These are phyloP conservation scores for Micoletzkya japonica DNA, from an alignment of 2,888 invertebrate genomes.

Conservation along the genomic window DNA sequence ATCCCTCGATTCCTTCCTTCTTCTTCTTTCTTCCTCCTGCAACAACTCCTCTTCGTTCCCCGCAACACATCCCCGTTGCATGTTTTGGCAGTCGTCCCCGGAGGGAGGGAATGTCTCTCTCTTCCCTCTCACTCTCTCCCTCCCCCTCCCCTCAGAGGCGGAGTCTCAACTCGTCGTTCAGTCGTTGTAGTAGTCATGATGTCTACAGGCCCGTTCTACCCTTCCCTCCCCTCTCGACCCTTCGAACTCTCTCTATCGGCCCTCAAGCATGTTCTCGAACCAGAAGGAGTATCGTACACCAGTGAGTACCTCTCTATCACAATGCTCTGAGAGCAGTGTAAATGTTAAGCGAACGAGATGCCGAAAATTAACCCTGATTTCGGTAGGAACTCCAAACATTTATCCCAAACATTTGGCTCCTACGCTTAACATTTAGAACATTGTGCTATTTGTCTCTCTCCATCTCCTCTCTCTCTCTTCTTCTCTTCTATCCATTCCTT, in stretches of 20 bases:
- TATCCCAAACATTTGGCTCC: too few species aligned
- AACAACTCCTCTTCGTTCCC: background rate
- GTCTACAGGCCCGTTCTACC: constrained; percentile 36
- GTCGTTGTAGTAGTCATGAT: constrained; percentile 2
- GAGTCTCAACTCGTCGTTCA: background rate
- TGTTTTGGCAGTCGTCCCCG: constrained; percentile 25
- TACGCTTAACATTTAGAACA: too few species aligned
- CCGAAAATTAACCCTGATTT: too few species aligned
- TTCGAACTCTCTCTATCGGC: constrained; percentile 42
- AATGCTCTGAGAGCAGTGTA: too few species aligned
- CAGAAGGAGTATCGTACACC: constrained; percentile 32
- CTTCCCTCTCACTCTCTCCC: background rate
- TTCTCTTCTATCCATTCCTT: too few species aligned
- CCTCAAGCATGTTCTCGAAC: constrained; percentile 47
- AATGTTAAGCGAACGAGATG: too few species aligned
- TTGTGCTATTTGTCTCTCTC: too few species aligned
- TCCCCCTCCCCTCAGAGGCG: constrained; percentile 27
- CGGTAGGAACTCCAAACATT: too few species aligned
- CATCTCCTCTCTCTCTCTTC: too few species aligned
- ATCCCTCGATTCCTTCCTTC: background rate
- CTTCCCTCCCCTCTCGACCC: constrained; percentile 33
- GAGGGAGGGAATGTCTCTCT: too few species aligned
- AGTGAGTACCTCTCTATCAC: constrained; percentile 7
- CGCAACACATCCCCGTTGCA: constrained; percentile 10
- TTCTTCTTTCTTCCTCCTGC: background rate